phyloP scores from a whole-genome alignment of 1,140 invertebrate genomes.

The Rhopalosiphum maidis region DNA sequence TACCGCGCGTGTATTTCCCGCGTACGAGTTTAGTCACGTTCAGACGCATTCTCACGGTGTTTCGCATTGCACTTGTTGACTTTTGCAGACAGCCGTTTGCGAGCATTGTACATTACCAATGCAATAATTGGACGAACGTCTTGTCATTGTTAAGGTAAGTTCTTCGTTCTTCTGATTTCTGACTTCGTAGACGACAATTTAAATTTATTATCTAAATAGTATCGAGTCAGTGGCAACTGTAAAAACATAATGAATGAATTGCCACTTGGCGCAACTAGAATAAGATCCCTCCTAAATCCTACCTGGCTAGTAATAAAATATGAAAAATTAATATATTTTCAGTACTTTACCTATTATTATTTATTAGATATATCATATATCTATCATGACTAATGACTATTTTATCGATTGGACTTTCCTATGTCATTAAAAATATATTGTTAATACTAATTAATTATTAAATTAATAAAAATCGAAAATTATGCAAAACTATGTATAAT shows the following conservation, averaged over 20 bases:
- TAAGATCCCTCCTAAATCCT: neutral
- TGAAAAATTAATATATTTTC: neutral
- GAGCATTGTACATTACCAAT: neutral
- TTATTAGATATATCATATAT: too few species aligned
- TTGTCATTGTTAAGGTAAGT: neutral
- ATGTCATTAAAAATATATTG: too few species aligned
- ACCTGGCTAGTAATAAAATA: neutral
- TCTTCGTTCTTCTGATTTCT: neutral
- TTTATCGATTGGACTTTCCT: too few species aligned
- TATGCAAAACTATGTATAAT: neutral
- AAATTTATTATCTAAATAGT: neutral
- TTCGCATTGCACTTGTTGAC: neutral
- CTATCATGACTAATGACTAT: too few species aligned
- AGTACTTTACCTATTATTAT: neutral
- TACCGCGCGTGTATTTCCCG: constrained; percentile 22
- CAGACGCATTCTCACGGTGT: neutral
- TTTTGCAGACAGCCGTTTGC: neutral
- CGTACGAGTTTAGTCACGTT: constrained; percentile 45
- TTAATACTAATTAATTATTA: neutral
- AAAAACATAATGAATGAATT: neutral
- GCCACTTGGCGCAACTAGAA: neutral
- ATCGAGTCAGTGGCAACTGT: neutral
- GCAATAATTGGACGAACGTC: neutral
- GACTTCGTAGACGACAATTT: neutral
- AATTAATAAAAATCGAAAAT: neutral